A percentile compares a stretch with the other conserved stretches of the same genome.
Conservation (phyloP, 2,888 invertebrate species). For the Drosophila mulleri region DNA sequence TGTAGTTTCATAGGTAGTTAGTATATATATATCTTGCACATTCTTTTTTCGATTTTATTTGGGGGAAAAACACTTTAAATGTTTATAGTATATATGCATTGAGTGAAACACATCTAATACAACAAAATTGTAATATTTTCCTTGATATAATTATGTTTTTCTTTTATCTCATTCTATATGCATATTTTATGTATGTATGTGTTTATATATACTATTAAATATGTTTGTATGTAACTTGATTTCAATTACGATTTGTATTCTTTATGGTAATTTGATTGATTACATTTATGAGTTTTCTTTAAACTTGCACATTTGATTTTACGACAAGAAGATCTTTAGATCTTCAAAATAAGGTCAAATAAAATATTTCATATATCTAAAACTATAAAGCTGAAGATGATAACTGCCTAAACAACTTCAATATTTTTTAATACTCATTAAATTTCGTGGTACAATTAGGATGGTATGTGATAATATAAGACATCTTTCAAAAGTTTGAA, state of each 20-base stretch:
- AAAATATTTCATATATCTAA: not conserved
- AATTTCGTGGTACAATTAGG: not conserved
- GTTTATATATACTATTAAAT: constrained; percentile 29
- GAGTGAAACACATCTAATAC: constrained; percentile 69
- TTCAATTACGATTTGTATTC: constrained; percentile 36
- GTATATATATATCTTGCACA: constrained; percentile 4
- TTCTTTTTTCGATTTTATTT: constrained; percentile 7
- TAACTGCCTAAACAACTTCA: constrained; percentile 8
- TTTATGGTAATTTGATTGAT: constrained; percentile 57
- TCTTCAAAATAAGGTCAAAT: not conserved
- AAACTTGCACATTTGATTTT: constrained; percentile 49
- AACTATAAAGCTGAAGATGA: not conserved
- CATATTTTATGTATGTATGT: constrained; percentile 43
- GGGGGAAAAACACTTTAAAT: constrained; percentile 46
- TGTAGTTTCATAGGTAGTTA: constrained; percentile 34
- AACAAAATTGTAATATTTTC: constrained; percentile 62
- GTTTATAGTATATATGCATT: constrained; percentile 26
- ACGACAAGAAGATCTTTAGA: constrained; percentile 16
- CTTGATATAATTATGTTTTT: constrained; percentile 56
- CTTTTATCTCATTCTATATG: constrained; percentile 31
- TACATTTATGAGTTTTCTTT: constrained; percentile 48
- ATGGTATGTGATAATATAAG: constrained; percentile 4
- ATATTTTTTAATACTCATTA: constrained; percentile 10
- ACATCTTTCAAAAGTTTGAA: constrained; percentile 2
- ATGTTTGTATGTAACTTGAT: constrained; percentile 53